Base-by-base conservation (phyloP, 2,113 vertebrate genomes). In the Cheirogaleus medius region DNA sequence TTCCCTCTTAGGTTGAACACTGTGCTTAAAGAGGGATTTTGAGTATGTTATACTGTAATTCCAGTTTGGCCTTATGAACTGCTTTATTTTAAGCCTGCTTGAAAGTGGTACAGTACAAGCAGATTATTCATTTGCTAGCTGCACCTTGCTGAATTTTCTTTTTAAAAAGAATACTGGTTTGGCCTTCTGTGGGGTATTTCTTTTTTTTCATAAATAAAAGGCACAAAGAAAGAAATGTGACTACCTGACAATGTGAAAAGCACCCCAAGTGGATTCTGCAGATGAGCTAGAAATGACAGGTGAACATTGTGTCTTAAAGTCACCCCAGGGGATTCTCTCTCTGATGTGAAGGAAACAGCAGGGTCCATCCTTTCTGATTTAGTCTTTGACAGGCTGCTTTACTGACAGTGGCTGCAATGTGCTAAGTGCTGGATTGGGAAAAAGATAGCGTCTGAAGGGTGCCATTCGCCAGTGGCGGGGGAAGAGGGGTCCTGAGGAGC, bases 301-400 rank as follows among this genome's bases (percentile, higher is more conserved):
- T 80, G 97, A 98, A 96, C 47, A 91, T 20, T 78, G 15, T 88
- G 60, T 90, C 90, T 97, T 97, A 96, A 97, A 98, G 63, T 92
- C 91, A 96, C 95, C 85, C 64, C n/a, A 91, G 97, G 96, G 93
- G 74, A 98, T 87, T 94, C 63, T 91, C 54, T 93, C 47, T 95
- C 78, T 97, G 87, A 97, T 98, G 82, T 86, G 91, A 97, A 80
- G 89, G 69, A 96, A 98, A 82, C 97, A 98, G 95, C 96, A 97
- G 97, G 96, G 97, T 95, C 95, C 93, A 87, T 80, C 1, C 68
- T 93, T 91, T 97, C 80, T 94, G 81, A 98, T 97, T 98, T 90
- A 97, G 49, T 77, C n/a, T 97, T 94, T 98, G 95, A 98, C 90
- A 98, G 89, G 58, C 64, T 94, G 88, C 49, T 81, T 97, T 93